Base-by-base conservation (phyloP, 2,113 vertebrate genomes). In the Maylandia zebra region DNA sequence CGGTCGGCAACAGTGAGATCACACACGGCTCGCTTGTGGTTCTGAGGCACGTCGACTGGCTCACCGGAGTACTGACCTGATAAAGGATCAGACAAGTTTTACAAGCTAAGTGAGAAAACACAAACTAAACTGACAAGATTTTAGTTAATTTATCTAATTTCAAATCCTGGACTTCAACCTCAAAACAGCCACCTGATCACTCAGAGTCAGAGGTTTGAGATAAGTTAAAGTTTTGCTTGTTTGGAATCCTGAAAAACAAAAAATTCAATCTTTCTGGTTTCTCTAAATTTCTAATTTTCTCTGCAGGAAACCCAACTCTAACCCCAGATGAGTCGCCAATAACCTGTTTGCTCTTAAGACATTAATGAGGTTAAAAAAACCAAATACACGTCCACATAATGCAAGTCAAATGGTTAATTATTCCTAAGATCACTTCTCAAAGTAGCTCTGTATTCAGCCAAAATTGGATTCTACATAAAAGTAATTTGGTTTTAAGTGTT, bases 1-100 rank as follows among this genome's bases (percentile, higher is more conserved):
- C 98, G 98, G 91, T 99, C 98, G 0, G 98, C 98, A 89, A 97
- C 97, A 6, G 97, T 98, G 78, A 99, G 97, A 95, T 99, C 98
- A 94, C 98, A 99, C 83, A 97, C 81, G 16, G 95, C 96, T n/a
- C 97, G 97, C 87, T 98, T 98, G 94, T 99, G 97, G 94, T 97
- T 99, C 87, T 98, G 96, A 89, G 99, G 99, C 76, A 99, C 97
- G 69, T 98, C 98, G 24, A 96, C 66, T 7, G 97, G 97, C 59
- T 97, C 84, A 4, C 96, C 93, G 5, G 98, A 98, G 88, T 96
- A 98, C 82, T 97, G 96, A 69, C 97, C 99, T 99, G 95, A 81
- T 93, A 89, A 84, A 83, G 81, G 48, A 93, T 19, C 89, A 94
- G 36, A 95, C 2, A 90, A 2, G 22, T 83, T 85, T 93, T 71